Base-by-base conservation (phyloP, 2,888 invertebrate genomes). In the Augiades crinisus region DNA sequence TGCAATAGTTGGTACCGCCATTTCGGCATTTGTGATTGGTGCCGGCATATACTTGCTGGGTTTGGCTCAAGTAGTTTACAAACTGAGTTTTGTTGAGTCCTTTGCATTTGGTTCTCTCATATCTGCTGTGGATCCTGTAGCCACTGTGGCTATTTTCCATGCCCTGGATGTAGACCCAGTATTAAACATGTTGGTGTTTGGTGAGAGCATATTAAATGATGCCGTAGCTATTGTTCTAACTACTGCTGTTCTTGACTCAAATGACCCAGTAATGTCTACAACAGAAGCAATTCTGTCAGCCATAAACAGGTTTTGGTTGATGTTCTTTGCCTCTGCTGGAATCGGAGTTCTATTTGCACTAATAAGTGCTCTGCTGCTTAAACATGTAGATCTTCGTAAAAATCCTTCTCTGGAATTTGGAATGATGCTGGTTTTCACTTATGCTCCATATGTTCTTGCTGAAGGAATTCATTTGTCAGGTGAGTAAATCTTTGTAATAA, bases 101-200 rank as follows among this genome's bases (percentile, higher is more conserved):
- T 99, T 99, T 91, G 99, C 99, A 1, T 99, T 99, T 90, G 99
- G 99, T 5, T 98, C 99, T 0, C 86, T 98, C 55, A 99, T 99
- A 77, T 99, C 99, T 1, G 99, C 99, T 17, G 99, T 99, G 3
- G 99, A 99, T 89, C 99, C 99, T 0, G 99, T 99, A 0, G 99
- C 99, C 3, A 99, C 99, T 0, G 95, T 99, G 19, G 99, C 99
- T 6, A 99, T 99, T 63, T 99, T 99, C 75, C 98, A 99, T 85
- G 99, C 99, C 1, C 87, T 99, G 17, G 96, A 99, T 80, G 97
- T 99, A 0, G 99, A 99, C 79, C 98, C 98, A 0, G 95, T 99
- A 3, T 91, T 99, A 0, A 99, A 99, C 90, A 99, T 99, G 99
- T 94, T 99, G 85, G 99, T 99, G 1, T 99, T 99, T 90, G 99